Evolutionary conservation across 2,888 invertebrate species (phyloP), one percentile per base, ranked within the genome.

Genomic region (Cheilosia impressa): DNA sequence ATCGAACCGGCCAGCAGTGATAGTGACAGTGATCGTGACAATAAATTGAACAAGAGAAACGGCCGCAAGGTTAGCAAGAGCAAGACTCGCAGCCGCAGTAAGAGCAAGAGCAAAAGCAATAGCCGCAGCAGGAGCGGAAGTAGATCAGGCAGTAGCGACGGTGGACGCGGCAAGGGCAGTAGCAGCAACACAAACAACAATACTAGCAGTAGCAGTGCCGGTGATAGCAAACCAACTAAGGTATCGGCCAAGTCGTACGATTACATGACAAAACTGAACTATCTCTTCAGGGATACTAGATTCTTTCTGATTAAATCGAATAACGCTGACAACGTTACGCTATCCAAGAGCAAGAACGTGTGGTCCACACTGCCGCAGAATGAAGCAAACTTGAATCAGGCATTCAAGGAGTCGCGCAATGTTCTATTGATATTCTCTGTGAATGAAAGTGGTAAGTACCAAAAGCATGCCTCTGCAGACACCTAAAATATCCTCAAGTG

Each of bases 331-430:
- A 99, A 99, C 92, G 97, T 99, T 66, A 96, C 96, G 43, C 92
- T 99, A 79, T 98, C 98, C 1, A 99, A 99, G 93, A 96, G 96
- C 17, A 97, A 97, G 93, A 98, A 97, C 85, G 98, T 99, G 4
- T 99, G 99, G 99, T 98, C 99, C 3, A 99, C 99, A 3, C 94
- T 98, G 77, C 98, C 98, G 3, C 98, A 98, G 92, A 99, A 99
- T 93, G 99, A 99, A 93, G 96, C 97, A 1, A 98, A 98, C 92
- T 94, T 99, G 66, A 99, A 98, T 93, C 97, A 97, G 93, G 98
- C 99, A 0, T 98, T 96, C 90, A 95, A 96, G 91, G 98, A 98
- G 91, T 96, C 97, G 38, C 95, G 98, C 90, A 99, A 99, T 93
- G 98, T 99, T 7, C 93, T 99, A 87, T 93, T 99, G 68, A 96